Evolutionary conservation across 2,888 invertebrate species (phyloP).

Genomic region (Clunio marinus): DNA sequence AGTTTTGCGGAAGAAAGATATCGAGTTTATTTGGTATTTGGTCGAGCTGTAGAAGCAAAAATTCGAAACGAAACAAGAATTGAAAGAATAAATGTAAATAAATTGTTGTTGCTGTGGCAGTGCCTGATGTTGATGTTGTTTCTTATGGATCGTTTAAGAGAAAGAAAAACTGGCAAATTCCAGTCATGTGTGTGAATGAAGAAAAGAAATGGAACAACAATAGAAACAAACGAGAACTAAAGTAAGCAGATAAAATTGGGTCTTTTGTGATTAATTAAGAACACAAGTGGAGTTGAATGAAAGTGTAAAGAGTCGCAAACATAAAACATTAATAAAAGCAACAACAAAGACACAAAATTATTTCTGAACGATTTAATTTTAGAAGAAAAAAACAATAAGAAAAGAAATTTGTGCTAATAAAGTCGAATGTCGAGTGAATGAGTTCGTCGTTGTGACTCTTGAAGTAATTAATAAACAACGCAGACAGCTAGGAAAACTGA

Average conservation of each 20-base stretch:
- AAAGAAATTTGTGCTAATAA: no score
- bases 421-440: no score
- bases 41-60: not conserved
- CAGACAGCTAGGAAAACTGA: no score
- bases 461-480: no score
- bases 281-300: not conserved
- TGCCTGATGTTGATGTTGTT: not conserved
- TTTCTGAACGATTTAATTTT: no score
- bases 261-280: not conserved
- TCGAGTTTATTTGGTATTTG: conserved; percentile 16
- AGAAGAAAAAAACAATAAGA: no score
- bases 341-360: no score
- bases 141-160: not conserved
- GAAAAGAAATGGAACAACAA: conserved; percentile 16
- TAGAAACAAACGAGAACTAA: not conserved
- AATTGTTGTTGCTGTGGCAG: conserved; percentile 11
- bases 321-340: no score
- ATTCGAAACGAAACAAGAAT: conserved; percentile 5
- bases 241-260: not conserved
- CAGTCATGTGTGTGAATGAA: not conserved
- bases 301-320: not conserved
- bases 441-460: no score
- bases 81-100: not conserved
- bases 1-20: conserved; percentile 1
- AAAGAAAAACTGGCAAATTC: not conserved